phyloP scores from a whole-genome alignment of 1,140 invertebrate genomes.

The Sitobion miscanthi region DNA sequence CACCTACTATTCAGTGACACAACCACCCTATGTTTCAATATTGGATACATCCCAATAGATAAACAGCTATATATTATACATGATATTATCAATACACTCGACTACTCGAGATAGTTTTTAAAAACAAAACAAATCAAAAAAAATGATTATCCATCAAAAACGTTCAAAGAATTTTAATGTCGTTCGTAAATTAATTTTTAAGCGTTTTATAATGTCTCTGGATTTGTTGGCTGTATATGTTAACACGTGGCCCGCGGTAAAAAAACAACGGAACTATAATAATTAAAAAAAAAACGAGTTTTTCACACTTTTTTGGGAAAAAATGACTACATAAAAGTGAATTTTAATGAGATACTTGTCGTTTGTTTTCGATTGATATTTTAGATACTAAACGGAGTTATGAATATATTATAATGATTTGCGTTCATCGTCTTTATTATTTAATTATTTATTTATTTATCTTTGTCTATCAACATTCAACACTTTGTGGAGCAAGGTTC shows the following conservation, averaged over 20 bases:
- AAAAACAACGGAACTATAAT: neutral
- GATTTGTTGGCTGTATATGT: neutral
- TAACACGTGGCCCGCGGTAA: neutral
- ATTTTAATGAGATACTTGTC: too few relatives aligned
- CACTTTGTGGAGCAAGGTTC: too few relatives aligned
- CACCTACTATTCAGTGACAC: neutral
- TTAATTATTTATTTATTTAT: too few relatives aligned
- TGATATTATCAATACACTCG: neutral
- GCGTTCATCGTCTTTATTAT: too few relatives aligned
- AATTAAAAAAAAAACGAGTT: neutral
- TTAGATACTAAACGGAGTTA: too few relatives aligned
- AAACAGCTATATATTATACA: neutral
- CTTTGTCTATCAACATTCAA: too few relatives aligned
- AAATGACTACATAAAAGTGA: too few relatives aligned
- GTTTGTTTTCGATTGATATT: too few relatives aligned
- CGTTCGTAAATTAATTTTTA: slow-evolving; percentile 4
- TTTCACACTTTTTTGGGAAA: too few relatives aligned
- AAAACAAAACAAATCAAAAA: neutral
- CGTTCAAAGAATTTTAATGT: neutral
- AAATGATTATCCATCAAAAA: neutral
- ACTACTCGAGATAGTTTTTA: too few relatives aligned
- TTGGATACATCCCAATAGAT: neutral
- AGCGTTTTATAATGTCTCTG: neutral
- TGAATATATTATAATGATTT: too few relatives aligned
- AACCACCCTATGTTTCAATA: neutral